Conservation (phyloP, 2,888 invertebrate genomes). For the Calameuta pallipes region DNA sequence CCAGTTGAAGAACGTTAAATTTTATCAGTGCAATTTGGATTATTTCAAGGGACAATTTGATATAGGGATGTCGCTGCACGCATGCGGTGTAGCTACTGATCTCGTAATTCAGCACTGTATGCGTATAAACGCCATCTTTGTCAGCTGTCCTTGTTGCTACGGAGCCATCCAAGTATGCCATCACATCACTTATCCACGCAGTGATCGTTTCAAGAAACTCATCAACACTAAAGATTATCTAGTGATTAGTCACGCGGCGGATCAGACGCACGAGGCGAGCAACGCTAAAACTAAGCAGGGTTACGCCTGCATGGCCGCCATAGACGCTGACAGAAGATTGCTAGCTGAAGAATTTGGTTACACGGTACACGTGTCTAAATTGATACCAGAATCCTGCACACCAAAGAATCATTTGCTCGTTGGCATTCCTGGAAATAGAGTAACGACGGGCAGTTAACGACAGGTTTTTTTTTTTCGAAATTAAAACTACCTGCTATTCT, state of each 20-base stretch:
- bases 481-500: not conserved
- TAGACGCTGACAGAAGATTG: constrained; percentile 86
- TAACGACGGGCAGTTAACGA: not conserved
- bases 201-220: constrained; percentile 70
- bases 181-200: constrained; percentile 85
- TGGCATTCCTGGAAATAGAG: constrained; percentile 67
- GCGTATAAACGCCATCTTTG: constrained; percentile 81
- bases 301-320: constrained; percentile 85
- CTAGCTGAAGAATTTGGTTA: constrained; percentile 83
- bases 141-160: constrained; percentile 95
- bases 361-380: constrained; percentile 77
- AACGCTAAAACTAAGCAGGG: constrained; percentile 81
- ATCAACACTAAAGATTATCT: constrained; percentile 75
- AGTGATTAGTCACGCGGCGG: constrained; percentile 88
- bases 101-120: constrained; percentile 89
- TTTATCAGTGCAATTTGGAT: constrained; percentile 91
- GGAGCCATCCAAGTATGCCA: constrained; percentile 87
- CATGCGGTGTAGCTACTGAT: constrained; percentile 95
- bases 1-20: constrained; percentile 77
- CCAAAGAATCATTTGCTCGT: constrained; percentile 92
- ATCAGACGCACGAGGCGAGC: constrained; percentile 86
- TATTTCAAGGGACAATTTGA: constrained; percentile 86
- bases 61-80: constrained; percentile 90
- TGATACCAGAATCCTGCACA: constrained; percentile 86
- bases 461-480: too few species aligned